phyloP scores from a whole-genome alignment of 2,113 vertebrate species.

The Gnathonemus longibarbis region DNA sequence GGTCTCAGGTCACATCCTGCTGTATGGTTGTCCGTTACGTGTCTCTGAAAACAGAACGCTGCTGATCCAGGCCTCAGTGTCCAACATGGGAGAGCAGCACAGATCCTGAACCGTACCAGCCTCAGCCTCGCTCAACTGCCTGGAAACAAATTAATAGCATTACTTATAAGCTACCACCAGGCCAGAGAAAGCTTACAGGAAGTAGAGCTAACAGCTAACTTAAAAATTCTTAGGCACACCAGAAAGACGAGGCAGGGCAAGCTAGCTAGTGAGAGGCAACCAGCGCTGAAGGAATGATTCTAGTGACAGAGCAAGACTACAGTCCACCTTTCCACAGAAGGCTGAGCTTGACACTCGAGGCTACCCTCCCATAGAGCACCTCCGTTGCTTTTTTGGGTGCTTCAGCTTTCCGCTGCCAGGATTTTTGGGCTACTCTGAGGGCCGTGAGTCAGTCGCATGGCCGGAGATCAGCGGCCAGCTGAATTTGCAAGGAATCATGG shows the following conservation, averaged over 20 bases:
- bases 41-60: neutral
- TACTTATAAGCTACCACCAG: neutral
- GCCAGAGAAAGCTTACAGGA: neutral
- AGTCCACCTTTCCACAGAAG: neutral
- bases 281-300: neutral
- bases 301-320: neutral
- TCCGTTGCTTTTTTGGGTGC: constrained; percentile 42
- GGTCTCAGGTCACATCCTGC: neutral
- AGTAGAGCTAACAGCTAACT: neutral
- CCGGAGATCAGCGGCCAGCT: constrained; percentile 25
- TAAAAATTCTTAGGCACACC: neutral
- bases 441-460: constrained; percentile 21
- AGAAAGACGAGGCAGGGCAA: neutral
- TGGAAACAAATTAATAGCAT: neutral
- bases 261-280: neutral
- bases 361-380: constrained; percentile 21
- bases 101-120: neutral
- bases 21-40: neutral
- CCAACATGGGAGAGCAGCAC: neutral
- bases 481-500: neutral
- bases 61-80: neutral
- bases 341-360: neutral
- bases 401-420: constrained; percentile 12
- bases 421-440: neutral
- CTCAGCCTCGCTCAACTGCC: neutral